Base-by-base conservation (phyloP, 2,888 invertebrate genomes). In the Vannuccia rotundouncinata region DNA sequence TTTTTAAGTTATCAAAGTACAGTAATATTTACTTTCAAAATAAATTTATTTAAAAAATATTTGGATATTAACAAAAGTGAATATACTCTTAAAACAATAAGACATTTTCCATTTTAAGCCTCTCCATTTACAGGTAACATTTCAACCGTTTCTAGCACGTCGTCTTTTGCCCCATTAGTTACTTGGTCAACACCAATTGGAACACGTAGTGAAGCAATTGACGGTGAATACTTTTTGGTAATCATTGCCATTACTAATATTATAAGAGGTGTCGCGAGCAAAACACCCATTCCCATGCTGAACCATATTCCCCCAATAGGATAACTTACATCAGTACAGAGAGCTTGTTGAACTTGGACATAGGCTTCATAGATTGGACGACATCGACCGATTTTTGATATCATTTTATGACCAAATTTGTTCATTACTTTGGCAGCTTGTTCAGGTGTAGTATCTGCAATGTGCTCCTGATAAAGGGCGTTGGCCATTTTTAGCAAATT, bases 351-450 rank as follows among this genome's bases (percentile, higher is more conserved):
- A 45, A 45, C 45, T 45, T 45, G 10, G 17, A 5, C 17, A 31
- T 31, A 77, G 29, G 77, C 77, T 77, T 77, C 77, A 77, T 22
- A 77, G 27, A 77, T 31, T 45, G 77, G 45, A 13, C 45, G 2
- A 25, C 77, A 77, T 25, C 45, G 31, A 1, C 77, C 77, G 2
- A 77, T 17, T 25, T 77, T 30, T 13, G 77, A 77, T 45, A 77
- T 31, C 30, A 77, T 31, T 45, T 77, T 77, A n/a, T 30, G 77
- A 1, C 77, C 77, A n/a, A 31, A 77, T 77, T 77, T 77, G 5
- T 2, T 5, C 77, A 77, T 77, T 2, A 77, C 45, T 31, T 45
- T 45, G 5, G 77, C 77, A n/a, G 77, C 59, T 77, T 77, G 30
- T 25, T 59, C 2, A 1, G 77, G 77, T n/a, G 77, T 77, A 31